phyloP scores from a whole-genome alignment of 2,797 vertebrate species.

The Dendrocincla fuliginosa region DNA sequence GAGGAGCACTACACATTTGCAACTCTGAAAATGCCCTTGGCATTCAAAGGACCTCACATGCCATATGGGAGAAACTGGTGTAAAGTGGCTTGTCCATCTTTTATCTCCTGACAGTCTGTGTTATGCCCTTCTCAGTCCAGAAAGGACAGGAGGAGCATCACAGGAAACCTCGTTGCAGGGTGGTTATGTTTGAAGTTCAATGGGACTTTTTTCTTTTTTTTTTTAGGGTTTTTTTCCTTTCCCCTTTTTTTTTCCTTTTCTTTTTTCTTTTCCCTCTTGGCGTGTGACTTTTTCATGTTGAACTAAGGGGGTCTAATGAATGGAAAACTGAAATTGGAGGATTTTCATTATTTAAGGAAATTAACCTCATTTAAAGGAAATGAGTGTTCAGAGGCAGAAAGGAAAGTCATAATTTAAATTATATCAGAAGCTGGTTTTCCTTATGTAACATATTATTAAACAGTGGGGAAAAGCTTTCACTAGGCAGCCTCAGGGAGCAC shows the following conservation, averaged over 20 bases:
- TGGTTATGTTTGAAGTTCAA: constrained; percentile 40
- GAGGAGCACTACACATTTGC: not conserved
- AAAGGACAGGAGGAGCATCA: not conserved
- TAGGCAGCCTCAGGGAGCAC: constrained; percentile 58
- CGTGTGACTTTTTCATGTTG: constrained; percentile 57
- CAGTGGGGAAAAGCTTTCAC: constrained; percentile 25
- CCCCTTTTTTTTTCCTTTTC: fast-evolving
- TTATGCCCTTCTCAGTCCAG: not conserved
- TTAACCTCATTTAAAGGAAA: constrained; percentile 61
- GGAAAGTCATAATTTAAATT: constrained; percentile 73
- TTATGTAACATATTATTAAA: constrained; percentile 60
- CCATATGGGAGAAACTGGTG: not conserved
- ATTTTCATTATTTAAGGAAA: constrained; percentile 71
- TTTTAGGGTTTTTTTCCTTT: not conserved
- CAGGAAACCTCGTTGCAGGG: not conserved
- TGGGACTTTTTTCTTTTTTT: not conserved
- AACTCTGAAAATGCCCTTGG: not conserved
- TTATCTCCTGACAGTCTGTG: not conserved
- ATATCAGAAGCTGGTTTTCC: constrained; percentile 71
- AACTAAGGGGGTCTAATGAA: constrained; percentile 52
- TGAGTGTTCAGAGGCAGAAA: constrained; percentile 63
- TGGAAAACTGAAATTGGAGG: constrained; percentile 46
- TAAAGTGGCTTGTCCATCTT: not conserved
- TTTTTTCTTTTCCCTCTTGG: not conserved
- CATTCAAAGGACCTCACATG: not conserved